Conservation (phyloP, 2,888 invertebrate genomes). For the Tachina lurida region DNA sequence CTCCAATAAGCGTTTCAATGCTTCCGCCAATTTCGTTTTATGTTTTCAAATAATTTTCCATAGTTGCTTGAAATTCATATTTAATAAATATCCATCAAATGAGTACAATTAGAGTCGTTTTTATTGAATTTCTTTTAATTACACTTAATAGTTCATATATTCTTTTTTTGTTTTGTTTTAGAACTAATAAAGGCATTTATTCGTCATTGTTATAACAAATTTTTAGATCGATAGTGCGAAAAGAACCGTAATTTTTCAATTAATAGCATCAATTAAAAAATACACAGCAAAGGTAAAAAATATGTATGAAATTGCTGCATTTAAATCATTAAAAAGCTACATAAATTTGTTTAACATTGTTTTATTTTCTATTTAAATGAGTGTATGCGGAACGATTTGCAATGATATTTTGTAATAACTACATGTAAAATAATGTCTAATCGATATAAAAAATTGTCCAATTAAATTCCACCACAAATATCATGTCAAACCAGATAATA, state of each 20-base stretch:
- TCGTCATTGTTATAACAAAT: neutral
- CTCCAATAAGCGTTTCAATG: too few species aligned
- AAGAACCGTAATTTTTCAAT: neutral
- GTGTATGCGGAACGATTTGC: neutral
- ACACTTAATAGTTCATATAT: neutral
- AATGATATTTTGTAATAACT: neutral
- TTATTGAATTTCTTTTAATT: too few species aligned
- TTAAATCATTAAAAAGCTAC: neutral
- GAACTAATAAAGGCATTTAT: neutral
- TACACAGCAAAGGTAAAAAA: neutral
- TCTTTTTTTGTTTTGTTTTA: neutral
- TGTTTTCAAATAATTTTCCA: too few species aligned
- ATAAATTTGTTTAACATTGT: neutral
- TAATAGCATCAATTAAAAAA: conserved; percentile 11
- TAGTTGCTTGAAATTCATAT: too few species aligned
- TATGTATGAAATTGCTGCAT: neutral
- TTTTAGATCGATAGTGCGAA: neutral
- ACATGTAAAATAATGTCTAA: neutral
- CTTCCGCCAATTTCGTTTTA: too few species aligned
- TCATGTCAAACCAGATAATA: neutral
- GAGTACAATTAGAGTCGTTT: too few species aligned
- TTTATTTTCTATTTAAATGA: neutral
- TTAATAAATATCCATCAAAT: too few species aligned
- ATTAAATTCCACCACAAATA: neutral
- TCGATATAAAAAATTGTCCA: neutral